phyloP scores from a whole-genome alignment of 2,888 invertebrate species.

The Hymenopus coronatus region DNA sequence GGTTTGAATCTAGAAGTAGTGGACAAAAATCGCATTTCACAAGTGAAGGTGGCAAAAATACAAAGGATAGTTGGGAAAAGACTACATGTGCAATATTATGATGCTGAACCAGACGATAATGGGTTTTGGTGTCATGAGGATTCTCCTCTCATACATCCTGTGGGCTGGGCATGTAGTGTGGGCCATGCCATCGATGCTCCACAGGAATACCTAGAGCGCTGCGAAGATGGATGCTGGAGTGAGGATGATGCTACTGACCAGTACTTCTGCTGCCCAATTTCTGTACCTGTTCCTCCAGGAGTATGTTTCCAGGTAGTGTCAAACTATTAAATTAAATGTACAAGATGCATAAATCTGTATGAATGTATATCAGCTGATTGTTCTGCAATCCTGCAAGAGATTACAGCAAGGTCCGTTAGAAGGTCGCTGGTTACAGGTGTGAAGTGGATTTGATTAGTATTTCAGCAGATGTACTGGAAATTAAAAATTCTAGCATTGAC shows the following conservation, averaged over 20 bases:
- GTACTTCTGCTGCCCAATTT: slow-evolving; percentile 60
- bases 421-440: too few relatives aligned
- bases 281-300: background rate
- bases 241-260: slow-evolving; percentile 79
- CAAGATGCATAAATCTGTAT: too few relatives aligned
- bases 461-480: too few relatives aligned
- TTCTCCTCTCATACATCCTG: slow-evolving; percentile 90
- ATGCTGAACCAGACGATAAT: slow-evolving; percentile 46
- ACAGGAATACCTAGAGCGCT: slow-evolving; percentile 69
- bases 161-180: slow-evolving; percentile 91
- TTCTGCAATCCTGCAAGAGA: too few relatives aligned
- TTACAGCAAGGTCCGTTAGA: too few relatives aligned
- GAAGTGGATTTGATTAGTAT: too few relatives aligned
- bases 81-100: slow-evolving; percentile 86
- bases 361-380: too few relatives aligned
- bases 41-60: slow-evolving; percentile 81
- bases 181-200: slow-evolving; percentile 89
- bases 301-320: slow-evolving; percentile 3
- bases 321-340: too few relatives aligned
- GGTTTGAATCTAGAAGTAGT: slow-evolving; percentile 58
- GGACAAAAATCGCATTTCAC: slow-evolving; percentile 92
- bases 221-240: slow-evolving; percentile 66
- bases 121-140: slow-evolving; percentile 97
- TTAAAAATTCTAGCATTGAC: too few relatives aligned
- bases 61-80: slow-evolving; percentile 90